Evolutionary conservation across 2,797 vertebrate genomes (phyloP).

Genomic region (Enoplosus armatus): DNA sequence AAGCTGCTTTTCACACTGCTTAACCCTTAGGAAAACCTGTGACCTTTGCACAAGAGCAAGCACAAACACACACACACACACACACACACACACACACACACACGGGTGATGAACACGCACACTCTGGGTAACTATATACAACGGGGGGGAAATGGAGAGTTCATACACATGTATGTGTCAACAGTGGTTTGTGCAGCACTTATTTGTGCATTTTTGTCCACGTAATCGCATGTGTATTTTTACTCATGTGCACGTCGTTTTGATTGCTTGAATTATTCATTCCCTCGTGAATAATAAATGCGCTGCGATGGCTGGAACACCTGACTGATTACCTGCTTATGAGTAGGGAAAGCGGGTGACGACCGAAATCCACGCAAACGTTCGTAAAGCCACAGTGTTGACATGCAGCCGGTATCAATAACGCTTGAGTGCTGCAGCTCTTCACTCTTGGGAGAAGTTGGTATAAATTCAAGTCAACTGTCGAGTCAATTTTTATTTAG

Average conservation of each 20-base stretch:
- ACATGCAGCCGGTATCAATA: constrained; percentile 15
- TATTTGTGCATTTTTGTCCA: background rate
- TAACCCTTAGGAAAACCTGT: constrained; percentile 53
- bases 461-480: no score
- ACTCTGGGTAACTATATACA: constrained; percentile 2
- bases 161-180: background rate
- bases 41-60: constrained; percentile 28
- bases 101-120: no score
- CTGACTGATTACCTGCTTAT: constrained; percentile 48
- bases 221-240: constrained; percentile 20
- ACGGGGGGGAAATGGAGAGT: background rate
- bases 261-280: constrained; percentile 74
- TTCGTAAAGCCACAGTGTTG: constrained; percentile 14
- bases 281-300: constrained; percentile 63
- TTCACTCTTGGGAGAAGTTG: background rate
- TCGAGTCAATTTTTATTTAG: no score
- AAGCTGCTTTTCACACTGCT: constrained; percentile 60
- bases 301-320: constrained; percentile 48
- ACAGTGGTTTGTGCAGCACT: background rate
- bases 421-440: background rate
- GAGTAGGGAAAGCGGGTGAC: background rate
- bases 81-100: background rate
- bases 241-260: constrained; percentile 19
- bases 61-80: constrained; percentile 7
- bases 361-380: constrained; percentile 17